These are phyloP conservation scores for Druon quercuslanigerum DNA, from an alignment of 1,140 invertebrate genomes.

Conservation along the genomic window DNA sequence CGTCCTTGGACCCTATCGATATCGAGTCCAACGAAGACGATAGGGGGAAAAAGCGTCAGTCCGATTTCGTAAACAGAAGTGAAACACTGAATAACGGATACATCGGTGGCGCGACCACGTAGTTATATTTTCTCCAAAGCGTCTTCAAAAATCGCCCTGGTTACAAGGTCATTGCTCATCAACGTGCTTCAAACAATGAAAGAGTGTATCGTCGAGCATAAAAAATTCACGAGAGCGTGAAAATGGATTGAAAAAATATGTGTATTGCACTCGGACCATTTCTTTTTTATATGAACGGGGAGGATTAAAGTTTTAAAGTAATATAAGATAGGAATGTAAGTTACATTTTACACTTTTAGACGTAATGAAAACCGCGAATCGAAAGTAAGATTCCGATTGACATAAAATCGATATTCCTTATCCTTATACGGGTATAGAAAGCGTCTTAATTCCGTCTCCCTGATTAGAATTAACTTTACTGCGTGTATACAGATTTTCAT, in stretches of 20 bases:
- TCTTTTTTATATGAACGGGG: constrained; percentile 36
- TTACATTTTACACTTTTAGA: constrained; percentile 47
- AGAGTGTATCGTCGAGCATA: not conserved
- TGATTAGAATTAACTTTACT: constrained; percentile 47
- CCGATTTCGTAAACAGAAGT: constrained; percentile 57
- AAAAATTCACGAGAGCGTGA: not conserved
- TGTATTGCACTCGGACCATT: not conserved
- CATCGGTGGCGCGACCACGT: constrained; percentile 68
- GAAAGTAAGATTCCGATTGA: constrained; percentile 22
- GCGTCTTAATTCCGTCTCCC: constrained; percentile 54
- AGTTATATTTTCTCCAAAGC: constrained; percentile 42
- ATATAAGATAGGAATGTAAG: constrained; percentile 43
- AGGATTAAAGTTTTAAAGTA: constrained; percentile 31
- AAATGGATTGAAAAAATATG: too few relatives aligned
- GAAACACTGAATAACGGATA: constrained; percentile 72
- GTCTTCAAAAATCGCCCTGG: not conserved
- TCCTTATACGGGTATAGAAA: constrained; percentile 42
- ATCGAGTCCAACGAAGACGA: constrained; percentile 40
- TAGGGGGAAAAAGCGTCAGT: constrained; percentile 36
- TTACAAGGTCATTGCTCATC: not conserved
- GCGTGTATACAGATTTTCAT: constrained; percentile 42
- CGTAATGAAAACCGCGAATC: constrained; percentile 33
- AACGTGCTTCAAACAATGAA: not conserved
- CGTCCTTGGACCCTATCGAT: constrained; percentile 56
- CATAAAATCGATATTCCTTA: constrained; percentile 41